Evolutionary conservation across 2,797 vertebrate genomes (phyloP).

Genomic region (Hirundo rustica): DNA sequence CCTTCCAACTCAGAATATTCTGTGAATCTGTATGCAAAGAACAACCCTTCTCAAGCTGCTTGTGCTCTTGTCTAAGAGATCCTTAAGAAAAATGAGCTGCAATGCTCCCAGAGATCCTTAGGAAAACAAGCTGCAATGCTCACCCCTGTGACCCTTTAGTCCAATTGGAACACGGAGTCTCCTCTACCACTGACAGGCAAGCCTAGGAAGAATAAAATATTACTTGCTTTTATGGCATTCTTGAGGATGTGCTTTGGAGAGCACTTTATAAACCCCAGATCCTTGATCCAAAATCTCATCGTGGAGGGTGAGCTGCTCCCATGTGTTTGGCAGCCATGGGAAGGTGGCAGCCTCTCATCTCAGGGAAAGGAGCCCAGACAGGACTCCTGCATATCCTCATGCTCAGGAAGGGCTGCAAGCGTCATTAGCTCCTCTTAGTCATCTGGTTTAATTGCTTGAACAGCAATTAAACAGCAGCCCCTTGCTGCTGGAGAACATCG

Average conservation of each 20-base stretch:
- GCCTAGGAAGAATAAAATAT: not conserved
- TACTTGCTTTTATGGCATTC: not conserved
- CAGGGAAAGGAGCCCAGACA: not conserved
- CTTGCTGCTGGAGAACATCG: not conserved
- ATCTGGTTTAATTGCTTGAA: not conserved
- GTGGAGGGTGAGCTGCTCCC: fast-evolving
- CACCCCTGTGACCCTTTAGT: not conserved
- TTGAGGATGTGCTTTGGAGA: not conserved
- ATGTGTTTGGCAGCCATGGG: fast-evolving
- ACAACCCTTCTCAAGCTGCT: not conserved
- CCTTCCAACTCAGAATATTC: not conserved
- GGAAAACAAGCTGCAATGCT: not conserved
- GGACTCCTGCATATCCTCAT: not conserved
- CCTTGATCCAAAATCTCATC: not conserved
- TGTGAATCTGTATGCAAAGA: not conserved
- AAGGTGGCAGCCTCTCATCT: not conserved
- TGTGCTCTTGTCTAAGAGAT: not conserved
- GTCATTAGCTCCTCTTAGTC: not conserved
- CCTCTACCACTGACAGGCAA: not conserved
- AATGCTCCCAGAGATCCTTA: not conserved
- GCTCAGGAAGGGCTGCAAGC: not conserved
- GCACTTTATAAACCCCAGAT: not conserved
- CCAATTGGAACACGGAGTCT: not conserved
- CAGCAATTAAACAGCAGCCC: too few relatives aligned
- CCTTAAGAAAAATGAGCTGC: not conserved